Conservation (phyloP, 1,140 invertebrate genomes). For the Cotesia glomerata region DNA sequence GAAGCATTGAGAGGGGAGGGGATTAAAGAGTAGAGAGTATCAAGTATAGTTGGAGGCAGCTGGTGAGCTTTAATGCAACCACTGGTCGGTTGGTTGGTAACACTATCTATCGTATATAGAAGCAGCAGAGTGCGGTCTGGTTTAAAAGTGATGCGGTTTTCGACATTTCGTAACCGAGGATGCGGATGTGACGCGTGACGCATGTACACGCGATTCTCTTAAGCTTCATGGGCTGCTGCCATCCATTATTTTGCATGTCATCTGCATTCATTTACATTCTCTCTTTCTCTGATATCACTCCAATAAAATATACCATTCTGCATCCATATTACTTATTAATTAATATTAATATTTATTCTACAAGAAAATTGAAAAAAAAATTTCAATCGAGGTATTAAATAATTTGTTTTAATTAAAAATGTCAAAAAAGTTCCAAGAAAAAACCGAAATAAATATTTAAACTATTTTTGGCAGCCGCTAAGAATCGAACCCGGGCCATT, state of each 20-base stretch:
- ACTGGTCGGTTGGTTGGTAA: not conserved
- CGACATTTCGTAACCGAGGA: conserved; percentile 36
- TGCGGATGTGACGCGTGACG: conserved; percentile 36
- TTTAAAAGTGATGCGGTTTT: conserved; percentile 35
- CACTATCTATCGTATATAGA: not conserved
- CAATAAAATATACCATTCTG: not conserved
- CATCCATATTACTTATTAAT: no score
- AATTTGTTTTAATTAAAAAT: no score
- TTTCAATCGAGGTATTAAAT: no score
- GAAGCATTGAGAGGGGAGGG: not conserved
- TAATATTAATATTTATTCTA: no score
- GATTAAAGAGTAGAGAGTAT: not conserved
- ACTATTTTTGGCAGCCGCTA: no score
- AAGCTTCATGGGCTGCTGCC: conserved; percentile 14
- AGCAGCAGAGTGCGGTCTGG: conserved; percentile 9
- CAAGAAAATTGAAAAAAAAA: no score
- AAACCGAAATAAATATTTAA: no score
- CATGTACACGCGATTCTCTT: conserved; percentile 33
- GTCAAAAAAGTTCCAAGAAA: no score
- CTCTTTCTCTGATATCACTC: not conserved
- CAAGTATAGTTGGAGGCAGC: not conserved
- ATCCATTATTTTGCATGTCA: conserved; percentile 34
- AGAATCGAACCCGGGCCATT: no score
- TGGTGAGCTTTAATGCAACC: not conserved
- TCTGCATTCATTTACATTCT: conserved; percentile 1